Conservation (phyloP, 64 coral and sea anemone genomes). For the Acropora tenuis region DNA sequence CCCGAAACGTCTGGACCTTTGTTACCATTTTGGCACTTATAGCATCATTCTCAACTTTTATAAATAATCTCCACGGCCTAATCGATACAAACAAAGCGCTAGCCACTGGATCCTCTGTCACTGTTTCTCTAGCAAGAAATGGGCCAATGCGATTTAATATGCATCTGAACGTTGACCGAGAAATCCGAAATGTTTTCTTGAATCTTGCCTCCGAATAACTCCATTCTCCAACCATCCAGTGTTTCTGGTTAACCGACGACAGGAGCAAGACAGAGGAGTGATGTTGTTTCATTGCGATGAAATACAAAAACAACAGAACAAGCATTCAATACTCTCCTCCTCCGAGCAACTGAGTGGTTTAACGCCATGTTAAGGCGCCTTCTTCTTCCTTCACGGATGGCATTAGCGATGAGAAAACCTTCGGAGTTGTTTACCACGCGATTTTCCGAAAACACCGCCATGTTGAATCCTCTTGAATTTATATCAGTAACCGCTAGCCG, state of each 20-base stretch:
- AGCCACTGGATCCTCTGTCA: slow-evolving; percentile 44
- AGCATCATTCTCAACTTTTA: not conserved
- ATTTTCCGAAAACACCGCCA: no score
- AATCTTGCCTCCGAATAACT: not conserved
- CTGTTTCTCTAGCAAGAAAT: slow-evolving; percentile 25
- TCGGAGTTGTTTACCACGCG: no score
- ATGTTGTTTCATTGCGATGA: not conserved
- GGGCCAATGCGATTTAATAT: not conserved
- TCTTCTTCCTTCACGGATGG: no score
- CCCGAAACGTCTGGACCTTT: no score
- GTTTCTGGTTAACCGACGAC: slow-evolving; percentile 9
- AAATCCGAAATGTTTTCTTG: slow-evolving; percentile 23
- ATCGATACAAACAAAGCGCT: slow-evolving; percentile 28
- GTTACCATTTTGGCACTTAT: no score
- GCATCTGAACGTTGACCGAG: slow-evolving; percentile 3
- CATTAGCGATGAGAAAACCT: no score
- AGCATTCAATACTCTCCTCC: no score
- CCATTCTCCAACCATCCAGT: slow-evolving; percentile 11
- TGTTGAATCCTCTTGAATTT: no score
- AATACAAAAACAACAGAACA: not conserved
- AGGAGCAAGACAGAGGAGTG: not conserved
- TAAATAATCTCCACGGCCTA: slow-evolving; percentile 23
- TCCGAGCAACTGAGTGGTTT: no score
- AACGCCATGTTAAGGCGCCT: no score
- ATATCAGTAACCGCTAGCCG: no score